Evolutionary conservation across 2,797 vertebrate species (phyloP).

Genomic region (Semotilus atromaculatus): DNA sequence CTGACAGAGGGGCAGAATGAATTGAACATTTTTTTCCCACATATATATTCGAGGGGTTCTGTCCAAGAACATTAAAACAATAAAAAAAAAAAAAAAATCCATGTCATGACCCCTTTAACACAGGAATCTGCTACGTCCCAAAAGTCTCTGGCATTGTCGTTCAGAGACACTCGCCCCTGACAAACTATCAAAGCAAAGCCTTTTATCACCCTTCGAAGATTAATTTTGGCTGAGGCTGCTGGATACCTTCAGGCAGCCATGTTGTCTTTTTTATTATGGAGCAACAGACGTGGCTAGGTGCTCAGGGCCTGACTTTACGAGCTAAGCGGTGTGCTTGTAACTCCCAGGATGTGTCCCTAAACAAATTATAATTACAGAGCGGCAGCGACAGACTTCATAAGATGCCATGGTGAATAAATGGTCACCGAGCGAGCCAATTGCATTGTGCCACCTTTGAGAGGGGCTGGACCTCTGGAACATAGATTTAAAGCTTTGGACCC

Average conservation of each 20-base stretch:
- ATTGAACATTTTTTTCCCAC: too few species aligned
- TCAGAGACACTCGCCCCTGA: constrained; percentile 61
- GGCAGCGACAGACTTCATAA: constrained; percentile 19
- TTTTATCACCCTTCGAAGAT: constrained; percentile 75
- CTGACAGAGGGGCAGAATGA: too few species aligned
- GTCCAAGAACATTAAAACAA: too few species aligned
- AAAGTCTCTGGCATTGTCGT: constrained; percentile 69
- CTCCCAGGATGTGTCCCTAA: constrained; percentile 39
- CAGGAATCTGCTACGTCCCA: constrained; percentile 69
- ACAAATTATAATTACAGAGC: constrained; percentile 47
- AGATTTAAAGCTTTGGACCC: constrained; percentile 64
- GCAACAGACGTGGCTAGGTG: constrained; percentile 54
- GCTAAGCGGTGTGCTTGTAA: constrained; percentile 1
- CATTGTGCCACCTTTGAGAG: constrained; percentile 53
- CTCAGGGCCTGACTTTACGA: constrained; percentile 30
- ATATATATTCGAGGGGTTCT: too few species aligned
- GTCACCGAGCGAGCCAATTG: constrained; percentile 62
- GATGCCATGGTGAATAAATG: constrained; percentile 24
- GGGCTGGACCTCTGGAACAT: constrained; percentile 44
- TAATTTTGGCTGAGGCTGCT: constrained; percentile 69
- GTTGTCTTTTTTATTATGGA: constrained; percentile 75
- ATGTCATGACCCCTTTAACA: constrained; percentile 14
- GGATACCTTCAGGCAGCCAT: constrained; percentile 70
- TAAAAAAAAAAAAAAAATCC: too few species aligned
- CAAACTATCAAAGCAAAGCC: constrained; percentile 65